Evolutionary conservation across 2,888 invertebrate species (phyloP), one percentile per base, ranked within the genome.

Genomic region (Xylophagus ater): DNA sequence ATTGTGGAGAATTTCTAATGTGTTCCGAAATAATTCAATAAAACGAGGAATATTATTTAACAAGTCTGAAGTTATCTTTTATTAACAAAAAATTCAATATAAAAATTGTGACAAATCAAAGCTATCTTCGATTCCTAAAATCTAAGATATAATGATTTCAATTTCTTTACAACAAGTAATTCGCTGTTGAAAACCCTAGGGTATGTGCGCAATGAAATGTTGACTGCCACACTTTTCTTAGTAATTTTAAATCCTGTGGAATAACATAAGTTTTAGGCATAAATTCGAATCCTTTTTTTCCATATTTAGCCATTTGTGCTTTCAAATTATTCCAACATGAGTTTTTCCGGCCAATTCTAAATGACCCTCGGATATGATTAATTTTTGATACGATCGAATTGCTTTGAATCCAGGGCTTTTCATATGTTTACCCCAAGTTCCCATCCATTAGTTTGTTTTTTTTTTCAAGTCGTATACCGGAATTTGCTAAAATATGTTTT

Each of bases 391-490:
- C 44, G 88, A 87, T 52, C 86, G 81, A 45, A 87, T 69, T 0
- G 77, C 76, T 56, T 79, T 78, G 63, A 93, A 97, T 65, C 83
- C 80, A 2, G 80, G 72, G 1, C 90, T 87, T 59, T 93, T 94
- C 84, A 96, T 86, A 60, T 97, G 94, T 59, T 93, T 92, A 35
- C 96, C 96, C 94, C 96, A 98, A 45, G 88, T 89, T 3, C 94
- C 96, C 52, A 87, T 70, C 94, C 96, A 97, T 51, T 87, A 84
- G 39, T 80, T 80, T 4, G 84, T 82, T 66, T 85, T 82, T 83
- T 18, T 14, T 26, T n/a, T 12, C 76, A 59, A 90, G 66, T 46
- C 80, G 72, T 62, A 89, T 92, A 9, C 92, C 90, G 8, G 87
- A 83, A 57, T 90, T 86, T 0, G 75, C 68, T 23, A 97, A 68